phyloP scores from a whole-genome alignment of 2,797 vertebrate genomes.

The Danio albolineatus region DNA sequence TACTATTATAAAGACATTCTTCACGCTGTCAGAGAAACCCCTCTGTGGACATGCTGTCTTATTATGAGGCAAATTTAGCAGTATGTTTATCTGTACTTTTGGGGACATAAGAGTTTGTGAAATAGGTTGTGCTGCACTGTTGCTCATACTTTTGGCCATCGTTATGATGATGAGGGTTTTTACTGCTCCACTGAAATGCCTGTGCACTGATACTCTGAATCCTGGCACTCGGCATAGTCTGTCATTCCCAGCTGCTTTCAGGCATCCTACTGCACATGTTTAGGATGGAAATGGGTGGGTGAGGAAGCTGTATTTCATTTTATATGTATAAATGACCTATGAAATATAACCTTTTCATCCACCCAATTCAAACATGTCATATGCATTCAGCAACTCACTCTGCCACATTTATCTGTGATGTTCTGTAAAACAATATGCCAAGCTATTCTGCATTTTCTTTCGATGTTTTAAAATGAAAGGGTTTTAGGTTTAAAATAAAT shows the following conservation, averaged over 20 bases:
- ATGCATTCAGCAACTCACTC: background rate
- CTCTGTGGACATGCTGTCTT: background rate
- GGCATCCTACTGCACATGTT: slow-evolving; percentile 25
- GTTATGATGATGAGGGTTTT: slow-evolving; percentile 15
- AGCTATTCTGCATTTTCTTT: background rate
- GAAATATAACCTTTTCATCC: background rate
- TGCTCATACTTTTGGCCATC: slow-evolving; percentile 14
- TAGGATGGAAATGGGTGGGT: slow-evolving; percentile 1
- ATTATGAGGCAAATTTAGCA: slow-evolving; percentile 11
- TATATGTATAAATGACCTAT: no score
- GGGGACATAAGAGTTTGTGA: background rate
- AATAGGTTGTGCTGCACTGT: slow-evolving; percentile 18
- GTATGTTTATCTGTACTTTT: slow-evolving; percentile 1
- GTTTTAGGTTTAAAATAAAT: background rate
- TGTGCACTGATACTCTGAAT: slow-evolving; percentile 25
- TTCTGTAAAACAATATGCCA: background rate
- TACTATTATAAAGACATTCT: slow-evolving; percentile 30
- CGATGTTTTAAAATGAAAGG: background rate
- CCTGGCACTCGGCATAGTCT: slow-evolving; percentile 13
- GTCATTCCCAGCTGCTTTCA: slow-evolving; percentile 49
- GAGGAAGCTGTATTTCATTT: background rate
- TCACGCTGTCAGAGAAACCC: slow-evolving; percentile 25
- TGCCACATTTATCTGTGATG: background rate
- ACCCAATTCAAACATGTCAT: background rate
- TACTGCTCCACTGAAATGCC: background rate